Evolutionary conservation across 1,140 invertebrate species (phyloP).

Genomic region (Ips typographus): DNA sequence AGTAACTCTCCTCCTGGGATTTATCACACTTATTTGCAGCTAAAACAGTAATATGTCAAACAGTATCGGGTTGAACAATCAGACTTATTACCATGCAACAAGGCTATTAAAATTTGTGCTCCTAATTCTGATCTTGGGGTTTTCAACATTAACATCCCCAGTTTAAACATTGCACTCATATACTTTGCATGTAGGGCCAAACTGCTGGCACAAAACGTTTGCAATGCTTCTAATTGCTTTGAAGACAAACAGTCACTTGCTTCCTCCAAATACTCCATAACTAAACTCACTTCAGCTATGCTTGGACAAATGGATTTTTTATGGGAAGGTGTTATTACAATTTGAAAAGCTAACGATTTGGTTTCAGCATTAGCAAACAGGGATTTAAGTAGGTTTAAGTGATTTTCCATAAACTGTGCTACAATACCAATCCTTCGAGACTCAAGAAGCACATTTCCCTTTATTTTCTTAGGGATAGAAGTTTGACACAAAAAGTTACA

Average conservation of each 20-base stretch:
- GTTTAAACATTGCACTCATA: too few species aligned
- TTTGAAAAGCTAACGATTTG: too few species aligned
- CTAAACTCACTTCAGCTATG: background rate
- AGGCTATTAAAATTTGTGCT: conserved; percentile 4
- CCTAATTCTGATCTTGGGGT: background rate
- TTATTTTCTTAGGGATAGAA: conserved; percentile 20
- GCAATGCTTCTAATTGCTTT: background rate
- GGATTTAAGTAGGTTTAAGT: too few species aligned
- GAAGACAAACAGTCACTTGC: background rate
- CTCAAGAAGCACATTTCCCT: conserved; percentile 33
- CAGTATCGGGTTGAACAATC: too few species aligned
- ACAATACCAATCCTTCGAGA: conserved; percentile 15
- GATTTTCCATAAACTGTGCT: too few species aligned
- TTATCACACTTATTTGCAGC: background rate
- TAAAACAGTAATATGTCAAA: background rate
- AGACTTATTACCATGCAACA: background rate
- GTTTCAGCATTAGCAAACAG: too few species aligned
- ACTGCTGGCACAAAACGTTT: background rate
- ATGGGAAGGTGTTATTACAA: too few species aligned
- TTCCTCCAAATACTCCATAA: conserved; percentile 1
- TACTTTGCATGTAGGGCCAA: too few species aligned
- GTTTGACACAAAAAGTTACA: conserved; percentile 25
- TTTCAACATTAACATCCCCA: background rate
- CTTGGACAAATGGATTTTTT: too few species aligned
- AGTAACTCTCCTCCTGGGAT: background rate